Base-by-base conservation (phyloP, 2,113 vertebrate genomes). In the Okapia johnstoni region DNA sequence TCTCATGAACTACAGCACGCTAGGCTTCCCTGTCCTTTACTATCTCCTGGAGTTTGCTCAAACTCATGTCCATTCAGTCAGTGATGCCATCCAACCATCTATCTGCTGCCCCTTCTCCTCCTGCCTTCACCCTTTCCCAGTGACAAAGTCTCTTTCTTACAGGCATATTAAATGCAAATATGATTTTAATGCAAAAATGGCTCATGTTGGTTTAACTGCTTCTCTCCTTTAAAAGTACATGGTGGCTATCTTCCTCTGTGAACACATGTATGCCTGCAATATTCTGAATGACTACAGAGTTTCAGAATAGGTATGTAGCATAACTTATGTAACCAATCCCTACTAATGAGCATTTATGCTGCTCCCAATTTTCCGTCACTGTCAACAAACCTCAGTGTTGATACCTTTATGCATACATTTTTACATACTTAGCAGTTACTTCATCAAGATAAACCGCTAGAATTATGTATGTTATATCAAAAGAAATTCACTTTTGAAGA, bases 101-200 rank as follows among this genome's bases (percentile, higher is more conserved):
- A 40, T 76, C 70, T 26, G 40, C 70, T 76, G 40, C 23, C 40
- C 40, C 6, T 6, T 76, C 70, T 76, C 70, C 70, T 43, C 36
- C 23, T 43, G 70, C 70, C 40, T 76, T 76, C 70, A 43, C 40
- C 43, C 70, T 76, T 36, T 76, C 23, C 12, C 40, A 76, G 70
- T 40, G 43, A 14, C 70, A 76, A 43, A 43, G 23, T 76, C 12
- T 43, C 43, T 76, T 76, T 25, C 48, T 96, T 61, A 83, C 0
- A 93, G 61, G 10, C 26, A 70, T 91, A 86, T 89, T 86, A 92
- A 95, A 94, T 76, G 61, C 43, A 96, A 97, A 94, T 66, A 79
- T 3, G 50, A 86, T 77, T 93, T 97, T 66, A 90, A 90, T 87
- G 86, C n/a, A 48, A 85, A 90, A 88, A 54, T 90, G 50, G n/a